These are phyloP conservation scores for Cerastis leucographa DNA, from an alignment of 2,888 invertebrate genomes.

Conservation along the genomic window DNA sequence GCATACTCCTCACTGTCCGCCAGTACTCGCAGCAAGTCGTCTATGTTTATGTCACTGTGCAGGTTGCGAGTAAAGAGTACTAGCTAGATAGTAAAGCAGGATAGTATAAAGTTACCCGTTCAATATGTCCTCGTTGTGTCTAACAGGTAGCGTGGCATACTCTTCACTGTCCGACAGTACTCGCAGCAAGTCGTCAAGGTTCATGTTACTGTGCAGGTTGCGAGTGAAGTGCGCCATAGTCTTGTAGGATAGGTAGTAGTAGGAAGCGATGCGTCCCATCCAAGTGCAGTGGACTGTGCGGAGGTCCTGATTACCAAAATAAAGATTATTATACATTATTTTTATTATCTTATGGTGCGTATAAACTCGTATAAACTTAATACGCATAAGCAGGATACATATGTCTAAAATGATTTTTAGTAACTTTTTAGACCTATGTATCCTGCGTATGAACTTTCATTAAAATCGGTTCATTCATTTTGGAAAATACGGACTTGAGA, in stretches of 20 bases:
- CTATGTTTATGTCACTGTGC: conserved; percentile 91
- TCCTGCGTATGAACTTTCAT: too few relatives aligned
- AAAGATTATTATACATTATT: background rate
- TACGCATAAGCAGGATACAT: too few relatives aligned
- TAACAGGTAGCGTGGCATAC: conserved; percentile 97
- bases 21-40: conserved; percentile 94
- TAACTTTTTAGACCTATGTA: too few relatives aligned
- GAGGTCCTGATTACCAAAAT: conserved; percentile 88
- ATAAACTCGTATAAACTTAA: too few relatives aligned
- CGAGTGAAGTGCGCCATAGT: conserved; percentile 96
- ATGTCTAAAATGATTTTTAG: too few relatives aligned
- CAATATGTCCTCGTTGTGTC: conserved; percentile 98
- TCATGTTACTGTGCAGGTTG: conserved; percentile 91
- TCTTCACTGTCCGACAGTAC: conserved; percentile 96
- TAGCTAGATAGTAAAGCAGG: background rate
- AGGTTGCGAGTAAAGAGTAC: conserved; percentile 93
- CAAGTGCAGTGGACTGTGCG: conserved; percentile 92
- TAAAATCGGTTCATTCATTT: too few relatives aligned
- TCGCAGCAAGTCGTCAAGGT: conserved; percentile 93
- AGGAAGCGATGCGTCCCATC: conserved; percentile 98
- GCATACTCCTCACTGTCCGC: conserved; percentile 97
- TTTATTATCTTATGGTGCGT: background rate
- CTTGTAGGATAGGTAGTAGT: conserved; percentile 98
- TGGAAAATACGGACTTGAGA: too few relatives aligned
- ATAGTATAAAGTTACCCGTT: conserved; percentile 93